Conservation (phyloP, 2,113 vertebrate genomes). For the Vicugna pacos region DNA sequence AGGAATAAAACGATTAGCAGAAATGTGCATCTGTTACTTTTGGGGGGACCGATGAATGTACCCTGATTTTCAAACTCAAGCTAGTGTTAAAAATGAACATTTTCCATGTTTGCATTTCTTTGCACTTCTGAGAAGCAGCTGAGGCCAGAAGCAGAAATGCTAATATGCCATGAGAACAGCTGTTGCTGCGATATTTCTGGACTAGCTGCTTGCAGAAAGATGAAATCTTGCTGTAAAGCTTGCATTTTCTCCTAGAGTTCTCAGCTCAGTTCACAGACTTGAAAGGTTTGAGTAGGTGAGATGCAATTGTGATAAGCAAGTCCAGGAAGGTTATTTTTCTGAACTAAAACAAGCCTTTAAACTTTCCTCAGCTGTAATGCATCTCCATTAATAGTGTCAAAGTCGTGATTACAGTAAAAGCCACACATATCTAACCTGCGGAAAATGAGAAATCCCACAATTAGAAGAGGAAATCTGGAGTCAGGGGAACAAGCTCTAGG, state of each 20-base stretch:
- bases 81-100: slow-evolving; percentile 77
- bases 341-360: slow-evolving; percentile 41
- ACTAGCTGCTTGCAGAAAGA: slow-evolving; percentile 66
- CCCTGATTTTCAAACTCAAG: slow-evolving; percentile 75
- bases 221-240: slow-evolving; percentile 71
- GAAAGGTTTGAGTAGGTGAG: slow-evolving; percentile 55
- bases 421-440: not conserved
- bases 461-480: not conserved
- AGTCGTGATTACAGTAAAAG: not conserved
- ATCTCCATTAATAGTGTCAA: slow-evolving; percentile 37
- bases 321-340: not conserved
- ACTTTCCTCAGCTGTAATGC: not conserved
- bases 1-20: slow-evolving; percentile 55
- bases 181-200: slow-evolving; percentile 80
- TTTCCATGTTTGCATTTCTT: slow-evolving; percentile 67
- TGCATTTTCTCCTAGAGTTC: slow-evolving; percentile 63
- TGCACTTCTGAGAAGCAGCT: slow-evolving; percentile 77
- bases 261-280: slow-evolving; percentile 65
- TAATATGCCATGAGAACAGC: slow-evolving; percentile 77
- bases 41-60: slow-evolving; percentile 68
- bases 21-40: slow-evolving; percentile 61
- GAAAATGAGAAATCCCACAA: not conserved
- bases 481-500: not conserved
- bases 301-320: slow-evolving; percentile 12
- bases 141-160: slow-evolving; percentile 76